Conservation (phyloP, 1,140 invertebrate species). For the Microvelia longipes region DNA sequence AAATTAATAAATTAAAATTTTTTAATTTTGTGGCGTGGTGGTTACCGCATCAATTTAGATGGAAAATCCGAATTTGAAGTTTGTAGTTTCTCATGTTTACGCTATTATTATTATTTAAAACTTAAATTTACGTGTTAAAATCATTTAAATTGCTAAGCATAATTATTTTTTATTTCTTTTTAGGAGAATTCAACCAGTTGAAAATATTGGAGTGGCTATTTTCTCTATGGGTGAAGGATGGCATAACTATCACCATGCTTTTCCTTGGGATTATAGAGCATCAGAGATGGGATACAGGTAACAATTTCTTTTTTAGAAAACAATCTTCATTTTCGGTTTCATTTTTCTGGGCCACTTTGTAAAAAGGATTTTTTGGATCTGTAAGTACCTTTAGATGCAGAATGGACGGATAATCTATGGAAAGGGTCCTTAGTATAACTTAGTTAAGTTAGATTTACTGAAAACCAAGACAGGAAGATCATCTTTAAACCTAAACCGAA, state of each 20-base stretch:
- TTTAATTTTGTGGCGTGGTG: not conserved
- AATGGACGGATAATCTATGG: no score
- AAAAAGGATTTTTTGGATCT: no score
- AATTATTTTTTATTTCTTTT: constrained; percentile 17
- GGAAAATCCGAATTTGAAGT: not conserved
- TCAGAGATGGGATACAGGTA: constrained; percentile 38
- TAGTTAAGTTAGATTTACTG: no score
- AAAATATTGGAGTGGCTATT: constrained; percentile 43
- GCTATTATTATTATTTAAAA: not conserved
- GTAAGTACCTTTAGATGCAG: no score
- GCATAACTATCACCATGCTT: constrained; percentile 72
- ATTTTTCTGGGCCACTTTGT: no score
- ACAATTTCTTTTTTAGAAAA: no score
- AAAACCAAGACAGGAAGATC: no score
- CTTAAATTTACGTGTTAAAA: not conserved
- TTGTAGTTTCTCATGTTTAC: not conserved
- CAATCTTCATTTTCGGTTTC: no score
- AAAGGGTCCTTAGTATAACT: no score
- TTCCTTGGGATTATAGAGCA: constrained; percentile 86
- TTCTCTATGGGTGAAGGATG: constrained; percentile 46
- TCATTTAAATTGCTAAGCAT: not conserved
- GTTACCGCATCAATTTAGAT: not conserved
- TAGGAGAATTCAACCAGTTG: constrained; percentile 46
- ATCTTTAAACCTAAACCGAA: no score
- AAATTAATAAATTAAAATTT: no score